Evolutionary conservation across 2,888 invertebrate genomes (phyloP), one percentile per base, ranked within the genome.

Genomic region (Polyploca ridens): DNA sequence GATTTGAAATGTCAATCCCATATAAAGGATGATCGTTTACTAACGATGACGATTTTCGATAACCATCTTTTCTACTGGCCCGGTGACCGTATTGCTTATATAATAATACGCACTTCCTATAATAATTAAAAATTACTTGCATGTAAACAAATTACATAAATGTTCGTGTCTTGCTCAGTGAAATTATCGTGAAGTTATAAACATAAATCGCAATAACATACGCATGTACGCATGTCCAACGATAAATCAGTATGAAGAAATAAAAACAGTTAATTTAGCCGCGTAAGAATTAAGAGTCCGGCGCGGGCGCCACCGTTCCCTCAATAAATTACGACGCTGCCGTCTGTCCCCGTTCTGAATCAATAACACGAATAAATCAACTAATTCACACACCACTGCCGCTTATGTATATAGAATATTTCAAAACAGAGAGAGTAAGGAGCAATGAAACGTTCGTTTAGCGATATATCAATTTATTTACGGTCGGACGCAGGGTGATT

Each of bases 301-400:
- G 70, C 78, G 87, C 78, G 27, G 87, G 86, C 87, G 88, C 87
- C 88, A 85, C 74, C 76, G 77, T 70, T 72, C 78, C 75, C 69
- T 69, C 74, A 75, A 85, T 87, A 87, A 86, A 87, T 87, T 86
- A 87, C 81, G 74, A 73, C 64, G 54, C 19, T 54, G 54, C 54
- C 54, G 76, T 70, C 78, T 74, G 73, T 72, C 71, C 69, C 60
- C 62, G 58, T 63, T 69, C 54, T 54, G 16, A 54, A 49, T 38
- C 59, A 54, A 46, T 44, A 49, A 63, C n/a, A 35, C 3, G n/a
- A 27, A 54, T 16, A 13, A 33, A 62, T 61, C 61, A 61, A 62
- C 16, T n/a, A 8, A 54, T 11, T 16, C 41, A 3, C 14, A 38
- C 49, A 64, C 60, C 60, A 60, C 19, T 46, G 54, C 38, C 54